Base-by-base conservation (phyloP, 1,140 invertebrate genomes). In the Drosophila aff. region DNA sequence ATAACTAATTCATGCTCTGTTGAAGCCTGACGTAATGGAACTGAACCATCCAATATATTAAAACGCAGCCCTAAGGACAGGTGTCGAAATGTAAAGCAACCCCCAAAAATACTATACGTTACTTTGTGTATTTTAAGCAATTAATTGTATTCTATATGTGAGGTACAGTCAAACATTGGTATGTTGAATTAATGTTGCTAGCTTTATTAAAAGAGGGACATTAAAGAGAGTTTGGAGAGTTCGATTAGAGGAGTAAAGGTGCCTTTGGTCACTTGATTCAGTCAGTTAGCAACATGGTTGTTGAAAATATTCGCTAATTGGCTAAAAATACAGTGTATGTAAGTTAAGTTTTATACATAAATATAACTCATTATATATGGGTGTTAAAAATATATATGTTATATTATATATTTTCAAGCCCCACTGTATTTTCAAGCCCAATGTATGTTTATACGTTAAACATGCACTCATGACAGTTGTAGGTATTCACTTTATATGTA, bases 1-100 rank as follows among this genome's bases (percentile, higher is more conserved):
- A 66, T 66, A 66, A 36, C 59, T 43, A 36, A 33, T 53, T 53
- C 40, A 69, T 67, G 38, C 38, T 67, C 38, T 44, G 28, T 4
- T 36, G 21, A 15, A 40, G 38, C 21, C 28, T 43, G 62, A 50
- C 21, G 63, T 36, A 53, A 41, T n/a, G 41, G 9, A 66, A 43
- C 16, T 4, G 26, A 28, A 28, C 28, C 28, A 44, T 28, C 18
- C 15, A 61, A 38, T 66, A 44, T 43, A 69, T 36, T 44, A 4
- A 16, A 50, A 49, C 9, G 18, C 44, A 15, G 46, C 28, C 66
- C 66, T 69, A 43, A 10, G 11, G 16, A 50, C 36, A 31, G 47
- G 66, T 52, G 53, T 53, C 13, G 0, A 65, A 41, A 5, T 26
- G 11, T n/a, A 10, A 57, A 55, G 13, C 67, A 44, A 66, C 67